Percentiles rank a stretch among this genome's conserved stretches.
phyloP scores from a whole-genome alignment of 2,113 vertebrate genomes.

The Telmatochromis sp. region DNA sequence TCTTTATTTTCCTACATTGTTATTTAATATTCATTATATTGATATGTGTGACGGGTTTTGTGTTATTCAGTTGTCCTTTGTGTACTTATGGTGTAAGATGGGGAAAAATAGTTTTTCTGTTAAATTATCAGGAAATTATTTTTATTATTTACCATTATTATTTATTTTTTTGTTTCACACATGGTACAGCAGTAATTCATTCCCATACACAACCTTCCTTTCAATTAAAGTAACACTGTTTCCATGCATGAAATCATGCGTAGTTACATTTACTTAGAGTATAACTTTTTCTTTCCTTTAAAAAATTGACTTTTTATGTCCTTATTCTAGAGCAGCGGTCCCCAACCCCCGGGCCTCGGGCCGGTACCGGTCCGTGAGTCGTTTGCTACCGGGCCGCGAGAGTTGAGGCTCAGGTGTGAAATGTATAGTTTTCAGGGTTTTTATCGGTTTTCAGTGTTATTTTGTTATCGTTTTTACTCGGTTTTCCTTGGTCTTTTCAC shows the following conservation, averaged over 20 bases:
- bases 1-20: neutral
- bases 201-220: no score
- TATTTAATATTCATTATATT: neutral
- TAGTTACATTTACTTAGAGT: neutral
- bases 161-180: no score
- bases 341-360: no score
- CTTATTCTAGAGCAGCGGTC: neutral
- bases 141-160: no score
- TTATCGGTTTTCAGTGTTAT: no score
- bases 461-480: no score
- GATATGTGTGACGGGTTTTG: neutral
- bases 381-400: accelerated
- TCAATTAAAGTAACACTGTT: no score
- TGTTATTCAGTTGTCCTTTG: neutral
- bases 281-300: neutral
- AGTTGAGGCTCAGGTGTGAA: no score
- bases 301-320: neutral
- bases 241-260: neutral
- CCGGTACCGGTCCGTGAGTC: no score
- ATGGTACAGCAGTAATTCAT: no score
- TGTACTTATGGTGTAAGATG: neutral
- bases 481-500: accelerated
- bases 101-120: neutral
- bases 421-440: no score
- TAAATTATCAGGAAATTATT: neutral